Evolutionary conservation across 2,797 vertebrate species (phyloP).

Genomic region (Euphonia xanthogaster): DNA sequence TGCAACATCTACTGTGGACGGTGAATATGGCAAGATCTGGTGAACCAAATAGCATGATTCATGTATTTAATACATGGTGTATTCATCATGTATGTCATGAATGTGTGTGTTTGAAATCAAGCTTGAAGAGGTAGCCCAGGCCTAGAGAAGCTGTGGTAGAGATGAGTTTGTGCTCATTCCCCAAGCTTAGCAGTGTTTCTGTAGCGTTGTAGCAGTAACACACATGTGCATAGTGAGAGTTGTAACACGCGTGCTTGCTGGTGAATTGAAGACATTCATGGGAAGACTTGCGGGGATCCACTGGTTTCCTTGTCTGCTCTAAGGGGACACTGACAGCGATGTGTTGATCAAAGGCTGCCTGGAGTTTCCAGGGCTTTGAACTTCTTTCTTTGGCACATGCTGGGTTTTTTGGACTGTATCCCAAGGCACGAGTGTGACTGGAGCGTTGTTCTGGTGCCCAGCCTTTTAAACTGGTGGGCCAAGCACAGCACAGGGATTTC

Average conservation of each 20-base stretch:
- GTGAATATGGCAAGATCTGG: neutral
- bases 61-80: neutral
- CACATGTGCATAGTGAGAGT: neutral
- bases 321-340: neutral
- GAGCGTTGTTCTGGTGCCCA: neutral
- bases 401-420: neutral
- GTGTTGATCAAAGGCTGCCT: neutral
- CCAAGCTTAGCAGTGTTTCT: neutral
- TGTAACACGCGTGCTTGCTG: fast-evolving
- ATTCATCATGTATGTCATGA: neutral
- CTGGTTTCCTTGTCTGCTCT: neutral
- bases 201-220: neutral
- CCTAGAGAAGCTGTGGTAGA: neutral
- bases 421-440: neutral
- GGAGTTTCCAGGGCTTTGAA: neutral
- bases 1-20: neutral
- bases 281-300: neutral
- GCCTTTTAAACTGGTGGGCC: neutral
- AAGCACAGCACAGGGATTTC: neutral
- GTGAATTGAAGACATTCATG: neutral
- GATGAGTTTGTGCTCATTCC: neutral
- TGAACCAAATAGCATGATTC: neutral
- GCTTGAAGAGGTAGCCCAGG: neutral
- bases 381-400: neutral
- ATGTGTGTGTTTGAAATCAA: neutral